Evolutionary conservation across 2,888 invertebrate genomes (phyloP).

Genomic region (Phrixothrix hirtus): DNA sequence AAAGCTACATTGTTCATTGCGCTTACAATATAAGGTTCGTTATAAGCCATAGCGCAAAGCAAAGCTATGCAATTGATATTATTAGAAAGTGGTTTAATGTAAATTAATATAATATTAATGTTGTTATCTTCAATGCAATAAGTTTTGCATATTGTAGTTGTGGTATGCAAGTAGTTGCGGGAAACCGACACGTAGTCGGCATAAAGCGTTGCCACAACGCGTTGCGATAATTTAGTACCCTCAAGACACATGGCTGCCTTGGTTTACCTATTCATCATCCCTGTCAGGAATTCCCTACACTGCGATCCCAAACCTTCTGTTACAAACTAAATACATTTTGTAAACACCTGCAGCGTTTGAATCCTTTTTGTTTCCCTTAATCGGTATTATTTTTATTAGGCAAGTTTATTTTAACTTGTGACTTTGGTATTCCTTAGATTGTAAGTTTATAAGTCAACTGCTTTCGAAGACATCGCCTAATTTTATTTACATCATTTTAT

Average conservation of each 20-base stretch:
- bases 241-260: constrained; percentile 32
- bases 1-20: not conserved
- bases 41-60: not conserved
- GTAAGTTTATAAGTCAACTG: too few relatives aligned
- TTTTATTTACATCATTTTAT: too few relatives aligned
- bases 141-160: constrained; percentile 20
- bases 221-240: constrained; percentile 32
- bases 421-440: too few relatives aligned
- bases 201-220: constrained; percentile 28
- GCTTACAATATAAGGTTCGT: not conserved
- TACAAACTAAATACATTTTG: constrained; percentile 30
- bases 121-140: not conserved
- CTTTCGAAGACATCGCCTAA: too few relatives aligned
- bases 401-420: too few relatives aligned
- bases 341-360: constrained; percentile 30
- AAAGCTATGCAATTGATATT: not conserved
- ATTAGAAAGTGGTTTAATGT: not conserved
- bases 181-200: constrained; percentile 25
- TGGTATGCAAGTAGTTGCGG: constrained; percentile 27
- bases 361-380: too few relatives aligned
- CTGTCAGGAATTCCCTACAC: constrained; percentile 33
- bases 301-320: constrained; percentile 28
- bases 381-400: too few relatives aligned
- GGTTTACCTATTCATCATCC: constrained; percentile 33
- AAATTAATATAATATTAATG: not conserved